phyloP scores from a whole-genome alignment of 1,140 invertebrate genomes.

The Drosophila lacteicornis region DNA sequence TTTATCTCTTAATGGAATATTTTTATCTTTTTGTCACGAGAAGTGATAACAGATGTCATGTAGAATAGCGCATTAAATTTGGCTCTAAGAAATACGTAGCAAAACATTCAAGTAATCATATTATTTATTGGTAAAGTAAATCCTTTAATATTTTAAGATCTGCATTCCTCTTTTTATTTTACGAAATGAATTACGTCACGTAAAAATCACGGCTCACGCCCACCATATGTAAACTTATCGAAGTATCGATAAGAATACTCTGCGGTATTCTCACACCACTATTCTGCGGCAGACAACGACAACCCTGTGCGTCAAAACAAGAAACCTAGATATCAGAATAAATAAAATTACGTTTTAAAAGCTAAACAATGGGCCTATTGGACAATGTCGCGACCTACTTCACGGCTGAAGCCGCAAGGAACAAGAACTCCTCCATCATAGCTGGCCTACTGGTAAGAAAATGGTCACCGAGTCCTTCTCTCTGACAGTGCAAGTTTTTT shows the following conservation, averaged over 20 bases:
- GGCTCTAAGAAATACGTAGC: too few species aligned
- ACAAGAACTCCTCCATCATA: constrained; percentile 92
- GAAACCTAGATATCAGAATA: constrained; percentile 22
- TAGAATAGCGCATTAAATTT: too few species aligned
- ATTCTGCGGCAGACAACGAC: not conserved
- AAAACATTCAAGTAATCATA: too few species aligned
- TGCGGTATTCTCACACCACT: too few species aligned
- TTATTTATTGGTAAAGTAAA: too few species aligned
- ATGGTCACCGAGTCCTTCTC: not conserved
- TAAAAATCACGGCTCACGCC: not conserved
- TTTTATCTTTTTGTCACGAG: too few species aligned
- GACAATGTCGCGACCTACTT: constrained; percentile 69
- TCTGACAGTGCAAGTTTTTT: constrained; percentile 21
- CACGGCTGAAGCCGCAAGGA: constrained; percentile 89
- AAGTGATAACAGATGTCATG: too few species aligned
- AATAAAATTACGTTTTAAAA: constrained; percentile 31
- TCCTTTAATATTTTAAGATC: too few species aligned
- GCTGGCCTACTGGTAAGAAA: constrained; percentile 92
- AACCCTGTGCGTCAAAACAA: constrained; percentile 33
- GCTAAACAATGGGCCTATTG: constrained; percentile 63
- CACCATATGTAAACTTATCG: too few species aligned
- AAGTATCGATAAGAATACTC: not conserved
- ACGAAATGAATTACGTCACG: not conserved
- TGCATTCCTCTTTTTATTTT: not conserved
- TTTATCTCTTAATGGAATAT: too few species aligned